Evolutionary conservation across 2,888 invertebrate genomes (phyloP), one percentile per base, ranked within the genome.

Genomic region (Emmelina monodactyla): DNA sequence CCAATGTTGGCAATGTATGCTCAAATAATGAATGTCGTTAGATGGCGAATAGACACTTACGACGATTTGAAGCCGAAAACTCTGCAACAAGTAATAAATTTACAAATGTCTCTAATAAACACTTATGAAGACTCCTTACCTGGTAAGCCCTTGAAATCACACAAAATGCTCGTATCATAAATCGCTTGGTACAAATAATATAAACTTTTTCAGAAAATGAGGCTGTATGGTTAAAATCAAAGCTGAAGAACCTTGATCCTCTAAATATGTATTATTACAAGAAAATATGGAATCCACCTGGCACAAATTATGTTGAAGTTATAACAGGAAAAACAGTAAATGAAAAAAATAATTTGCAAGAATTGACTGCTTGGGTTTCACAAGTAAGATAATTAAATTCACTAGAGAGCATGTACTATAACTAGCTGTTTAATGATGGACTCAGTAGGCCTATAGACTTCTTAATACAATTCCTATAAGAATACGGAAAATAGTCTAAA

Each of bases 221-320:
- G 50, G 49, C 47, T n/a, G 51, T 42, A 25, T 81, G 79, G 79
- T 42, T 80, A 28, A 67, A 58, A 37, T 50, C 47, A 25, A 75
- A 69, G 45, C 33, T 80, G 16, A 55, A 45, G 12, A 59, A 62
- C 33, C 46, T 69, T 42, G 55, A 63, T 22, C 66, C 73, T 5
- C 43, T 75, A 29, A 80, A 78, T 42, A 61, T 61, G 53, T 72
- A 67, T 47, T 80, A 78, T 47, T 79, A 62, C 43, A 64, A 61
- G 42, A 43, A 46, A 14, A 48, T 80, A n/a, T 71, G 73, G 70
- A 58, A 62, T 16, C 57, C 61, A 1, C 62, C 58, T 0, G 62
- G 64, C 0, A 46, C 48, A 5, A 66, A 54, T 35, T 69, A 64
- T 43, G 52, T 70, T 15, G 68, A 70, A 54, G 46, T 61, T 22